Conservation (phyloP, 2,888 invertebrate genomes). For the Lepas anatifera region DNA sequence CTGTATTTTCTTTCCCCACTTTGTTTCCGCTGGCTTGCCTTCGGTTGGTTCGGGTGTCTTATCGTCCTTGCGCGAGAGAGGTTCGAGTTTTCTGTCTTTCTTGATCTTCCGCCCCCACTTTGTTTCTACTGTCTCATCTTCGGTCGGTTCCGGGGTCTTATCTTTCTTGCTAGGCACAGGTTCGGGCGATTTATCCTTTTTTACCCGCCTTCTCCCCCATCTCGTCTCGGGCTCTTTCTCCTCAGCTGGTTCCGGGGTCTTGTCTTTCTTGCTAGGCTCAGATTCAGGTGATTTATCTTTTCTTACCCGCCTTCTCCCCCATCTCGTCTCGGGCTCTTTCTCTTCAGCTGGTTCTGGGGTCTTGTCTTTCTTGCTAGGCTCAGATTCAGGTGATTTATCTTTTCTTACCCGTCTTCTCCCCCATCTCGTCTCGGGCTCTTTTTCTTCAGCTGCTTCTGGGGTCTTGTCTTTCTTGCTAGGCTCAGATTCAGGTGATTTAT, state of each 20-base stretch:
- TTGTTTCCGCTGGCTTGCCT: too few species aligned
- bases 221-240: neutral
- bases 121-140: too few species aligned
- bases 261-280: neutral
- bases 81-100: too few species aligned
- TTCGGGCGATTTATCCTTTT: neutral
- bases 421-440: neutral
- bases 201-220: neutral
- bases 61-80: too few species aligned
- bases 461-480: neutral
- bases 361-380: neutral
- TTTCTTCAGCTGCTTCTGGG: neutral
- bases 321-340: neutral
- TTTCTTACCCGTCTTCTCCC: neutral
- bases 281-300: neutral
- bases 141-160: neutral
- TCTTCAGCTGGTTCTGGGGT: neutral
- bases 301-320: neutral
- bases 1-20: too few species aligned
- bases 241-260: neutral
- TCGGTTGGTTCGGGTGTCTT: too few species aligned
- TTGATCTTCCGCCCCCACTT: too few species aligned
- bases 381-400: neutral
- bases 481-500: neutral
- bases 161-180: neutral